Base-by-base conservation (phyloP, 2,113 vertebrate species). In the Psophia crepitans region DNA sequence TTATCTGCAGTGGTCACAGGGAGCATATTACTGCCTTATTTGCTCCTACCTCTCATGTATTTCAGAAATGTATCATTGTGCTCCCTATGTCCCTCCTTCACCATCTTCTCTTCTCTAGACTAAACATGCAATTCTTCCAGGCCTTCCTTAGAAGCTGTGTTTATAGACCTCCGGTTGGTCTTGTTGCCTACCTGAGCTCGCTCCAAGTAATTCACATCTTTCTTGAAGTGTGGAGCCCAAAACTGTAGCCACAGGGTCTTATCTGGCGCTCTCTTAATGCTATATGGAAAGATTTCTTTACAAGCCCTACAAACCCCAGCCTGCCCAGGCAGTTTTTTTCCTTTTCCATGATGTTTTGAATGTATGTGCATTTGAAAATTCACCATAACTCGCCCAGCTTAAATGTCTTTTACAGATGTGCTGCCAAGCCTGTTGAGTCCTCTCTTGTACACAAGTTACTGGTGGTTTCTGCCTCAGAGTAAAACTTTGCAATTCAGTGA, bases 401-500 rank as follows among this genome's bases (percentile, higher is more conserved):
- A 44, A 83, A 32, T 1, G 2, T 35, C 12, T 24, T 74, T 46
- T 49, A 78, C 35, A 66, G 35, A 37, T 46, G 19, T 54, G 51
- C 46, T 78, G 41, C 58, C 26, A 66, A 61, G 51, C 19, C 46
- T 73, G 39, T 60, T 54, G n/a, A 39, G 66, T 60, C 53, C 26
- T 10, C 8, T 57, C 41, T 32, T 23, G 17, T 49, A 44, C 14
- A 30, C 0, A 26, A 0, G 0, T 61, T 56, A 43, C 41, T 30
- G 16, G 73, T 66, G 22, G 57, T 33, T 89, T 74, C 54, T 75
- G 23, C 54, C 35, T 41, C 48, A 43, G 14, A 49, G 48, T 49
- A 80, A 68, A 89, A 37, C 54, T 43, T 39, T 26, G 37, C 35
- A n/a, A n/a, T 64, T 85, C 61, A 63, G 18, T 32, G 22, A 81